Percentiles rank a stretch among this genome's conserved stretches.
These are phyloP conservation scores for Aphrocallistes beatrix DNA, from an alignment of 37 sponge, comb jelly and placozoan genomes.

Conservation along the genomic window DNA sequence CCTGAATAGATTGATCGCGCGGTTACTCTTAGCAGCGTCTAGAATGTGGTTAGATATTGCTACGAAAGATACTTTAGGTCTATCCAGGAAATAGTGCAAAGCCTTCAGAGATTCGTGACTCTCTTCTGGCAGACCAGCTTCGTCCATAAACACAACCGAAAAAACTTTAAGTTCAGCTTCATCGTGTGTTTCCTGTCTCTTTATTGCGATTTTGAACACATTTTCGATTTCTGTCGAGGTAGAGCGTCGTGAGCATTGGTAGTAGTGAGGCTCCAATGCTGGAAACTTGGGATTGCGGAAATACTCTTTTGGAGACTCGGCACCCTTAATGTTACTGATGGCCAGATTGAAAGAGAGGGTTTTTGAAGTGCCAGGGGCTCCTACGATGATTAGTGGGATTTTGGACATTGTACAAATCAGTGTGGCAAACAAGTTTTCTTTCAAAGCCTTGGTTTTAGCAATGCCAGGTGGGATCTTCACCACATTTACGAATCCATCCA, in stretches of 20 bases:
- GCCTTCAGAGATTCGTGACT: constrained; percentile 78
- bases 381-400: constrained; percentile 81
- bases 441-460: constrained; percentile 72
- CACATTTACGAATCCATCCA: neutral
- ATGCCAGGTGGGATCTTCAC: constrained; percentile 69
- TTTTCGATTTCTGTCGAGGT: constrained; percentile 76
- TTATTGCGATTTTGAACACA: constrained; percentile 72
- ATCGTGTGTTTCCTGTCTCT: constrained; percentile 33
- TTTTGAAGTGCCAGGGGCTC: constrained; percentile 80
- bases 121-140: constrained; percentile 83
- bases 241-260: constrained; percentile 76
- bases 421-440: constrained; percentile 82
- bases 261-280: constrained; percentile 63
- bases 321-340: constrained; percentile 69
- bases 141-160: constrained; percentile 90
- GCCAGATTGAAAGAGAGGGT: constrained; percentile 85
- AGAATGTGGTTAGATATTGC: constrained; percentile 82
- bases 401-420: constrained; percentile 60
- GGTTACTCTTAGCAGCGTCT: constrained; percentile 86
- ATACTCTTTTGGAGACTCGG: constrained; percentile 50
- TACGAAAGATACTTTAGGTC: constrained; percentile 70
- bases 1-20: constrained; percentile 75
- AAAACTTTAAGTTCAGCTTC: constrained; percentile 32
- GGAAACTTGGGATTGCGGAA: constrained; percentile 26
- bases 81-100: constrained; percentile 74